These are phyloP conservation scores for Troilus luridus DNA, from an alignment of 2,888 invertebrate genomes.

Conservation along the genomic window DNA sequence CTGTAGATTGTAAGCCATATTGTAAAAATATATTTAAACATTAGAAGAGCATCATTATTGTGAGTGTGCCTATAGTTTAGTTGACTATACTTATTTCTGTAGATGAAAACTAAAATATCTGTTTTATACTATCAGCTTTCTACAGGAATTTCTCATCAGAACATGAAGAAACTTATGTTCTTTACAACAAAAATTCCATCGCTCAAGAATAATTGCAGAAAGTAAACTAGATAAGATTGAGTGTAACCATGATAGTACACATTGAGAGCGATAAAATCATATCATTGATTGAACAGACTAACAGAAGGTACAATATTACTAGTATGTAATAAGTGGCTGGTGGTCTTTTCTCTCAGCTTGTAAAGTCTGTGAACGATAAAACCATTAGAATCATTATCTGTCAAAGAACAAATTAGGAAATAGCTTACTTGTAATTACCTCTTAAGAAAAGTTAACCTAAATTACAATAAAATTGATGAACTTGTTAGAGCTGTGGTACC, in stretches of 20 bases:
- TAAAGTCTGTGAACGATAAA: no score
- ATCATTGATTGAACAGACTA: neutral
- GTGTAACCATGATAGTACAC: neutral
- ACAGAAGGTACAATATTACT: no score
- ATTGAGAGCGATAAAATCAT: neutral
- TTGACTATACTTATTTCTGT: neutral
- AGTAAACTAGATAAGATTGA: neutral
- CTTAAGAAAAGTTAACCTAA: no score
- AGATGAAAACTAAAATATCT: neutral
- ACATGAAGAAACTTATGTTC: neutral
- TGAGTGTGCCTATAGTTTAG: neutral
- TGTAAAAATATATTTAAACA: no score
- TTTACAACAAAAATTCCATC: neutral
- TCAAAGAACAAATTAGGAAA: no score
- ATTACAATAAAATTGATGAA: neutral
- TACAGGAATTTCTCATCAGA: neutral
- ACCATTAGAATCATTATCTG: no score
- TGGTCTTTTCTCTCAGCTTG: no score
- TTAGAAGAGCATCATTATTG: neutral
- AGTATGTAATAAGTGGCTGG: no score
- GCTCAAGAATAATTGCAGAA: neutral
- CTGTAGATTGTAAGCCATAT: no score
- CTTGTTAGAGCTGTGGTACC: neutral
- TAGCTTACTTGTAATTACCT: no score
- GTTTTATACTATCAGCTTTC: neutral